phyloP scores from a whole-genome alignment of 1,140 invertebrate species.

The Goniozus legneri region DNA sequence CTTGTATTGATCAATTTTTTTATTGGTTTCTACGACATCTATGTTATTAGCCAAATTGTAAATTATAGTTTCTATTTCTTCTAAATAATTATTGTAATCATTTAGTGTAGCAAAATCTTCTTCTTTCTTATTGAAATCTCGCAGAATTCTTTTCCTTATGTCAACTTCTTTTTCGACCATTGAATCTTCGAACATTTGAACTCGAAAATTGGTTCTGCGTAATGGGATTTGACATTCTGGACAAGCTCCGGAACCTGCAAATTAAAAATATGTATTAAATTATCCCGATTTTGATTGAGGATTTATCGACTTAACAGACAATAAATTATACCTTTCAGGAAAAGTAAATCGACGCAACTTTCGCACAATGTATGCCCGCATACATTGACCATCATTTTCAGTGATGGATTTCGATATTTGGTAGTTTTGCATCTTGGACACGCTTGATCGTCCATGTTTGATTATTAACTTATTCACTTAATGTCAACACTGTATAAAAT shows the following conservation, averaged over 20 bases:
- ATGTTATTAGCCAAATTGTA: slow-evolving; percentile 91
- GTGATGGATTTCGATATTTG: slow-evolving; percentile 94
- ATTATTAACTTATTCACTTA: background rate
- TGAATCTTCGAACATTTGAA: slow-evolving; percentile 95
- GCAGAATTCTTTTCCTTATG: slow-evolving; percentile 83
- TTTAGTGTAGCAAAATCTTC: slow-evolving; percentile 78
- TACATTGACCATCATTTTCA: slow-evolving; percentile 97
- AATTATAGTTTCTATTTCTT: slow-evolving; percentile 87
- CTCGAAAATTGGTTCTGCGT: slow-evolving; percentile 83
- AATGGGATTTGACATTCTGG: slow-evolving; percentile 88
- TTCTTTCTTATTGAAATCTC: slow-evolving; percentile 89
- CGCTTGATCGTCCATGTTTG: slow-evolving; percentile 78
- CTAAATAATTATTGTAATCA: slow-evolving; percentile 92
- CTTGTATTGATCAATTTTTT: slow-evolving; percentile 91
- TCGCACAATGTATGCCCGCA: slow-evolving; percentile 98
- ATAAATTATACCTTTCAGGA: slow-evolving; percentile 75
- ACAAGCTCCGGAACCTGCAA: slow-evolving; percentile 83
- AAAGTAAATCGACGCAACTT: slow-evolving; percentile 92
- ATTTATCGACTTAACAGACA: background rate
- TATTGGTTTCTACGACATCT: slow-evolving; percentile 85
- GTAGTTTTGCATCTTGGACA: slow-evolving; percentile 98
- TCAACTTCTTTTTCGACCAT: slow-evolving; percentile 97
- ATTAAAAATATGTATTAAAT: slow-evolving; percentile 10
- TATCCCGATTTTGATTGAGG: background rate
- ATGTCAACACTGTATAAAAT: background rate